These are phyloP conservation scores for Tetragnatha versicolor DNA, from an alignment of 1,140 invertebrate genomes.

Conservation along the genomic window DNA sequence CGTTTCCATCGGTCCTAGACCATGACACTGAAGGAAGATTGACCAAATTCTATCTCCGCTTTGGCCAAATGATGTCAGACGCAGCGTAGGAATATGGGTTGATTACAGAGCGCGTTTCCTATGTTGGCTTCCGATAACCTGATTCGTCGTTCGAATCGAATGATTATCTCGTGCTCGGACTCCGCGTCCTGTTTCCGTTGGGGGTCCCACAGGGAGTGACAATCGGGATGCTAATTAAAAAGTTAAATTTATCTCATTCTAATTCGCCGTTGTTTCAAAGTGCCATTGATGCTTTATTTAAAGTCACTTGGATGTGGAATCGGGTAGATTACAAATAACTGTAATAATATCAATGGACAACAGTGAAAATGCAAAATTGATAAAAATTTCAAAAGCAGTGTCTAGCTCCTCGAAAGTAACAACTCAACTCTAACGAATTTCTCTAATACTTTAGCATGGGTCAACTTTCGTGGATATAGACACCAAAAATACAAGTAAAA, in stretches of 20 bases:
- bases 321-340: too few relatives aligned
- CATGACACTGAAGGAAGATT: conserved; percentile 31
- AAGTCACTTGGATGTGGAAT: too few relatives aligned
- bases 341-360: too few relatives aligned
- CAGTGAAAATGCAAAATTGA: too few relatives aligned
- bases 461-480: too few relatives aligned
- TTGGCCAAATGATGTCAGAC: conserved; percentile 9
- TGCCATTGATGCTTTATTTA: too few relatives aligned
- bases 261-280: conserved; percentile 6
- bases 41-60: conserved; percentile 44
- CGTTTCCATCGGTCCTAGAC: conserved; percentile 19
- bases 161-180: conserved; percentile 2
- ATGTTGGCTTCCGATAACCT: conserved; percentile 5
- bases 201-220: not conserved
- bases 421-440: too few relatives aligned
- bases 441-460: too few relatives aligned
- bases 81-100: conserved; percentile 9
- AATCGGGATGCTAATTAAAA: not conserved
- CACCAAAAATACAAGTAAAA: too few relatives aligned
- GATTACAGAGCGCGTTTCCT: not conserved
- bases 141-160: conserved; percentile 16
- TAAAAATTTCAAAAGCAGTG: too few relatives aligned
- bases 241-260: not conserved
- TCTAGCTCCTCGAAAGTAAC: too few relatives aligned
- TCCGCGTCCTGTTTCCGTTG: not conserved